Evolutionary conservation across 2,888 invertebrate species (phyloP), one percentile per base, ranked within the genome.

Genomic region (Cotesia congregata): DNA sequence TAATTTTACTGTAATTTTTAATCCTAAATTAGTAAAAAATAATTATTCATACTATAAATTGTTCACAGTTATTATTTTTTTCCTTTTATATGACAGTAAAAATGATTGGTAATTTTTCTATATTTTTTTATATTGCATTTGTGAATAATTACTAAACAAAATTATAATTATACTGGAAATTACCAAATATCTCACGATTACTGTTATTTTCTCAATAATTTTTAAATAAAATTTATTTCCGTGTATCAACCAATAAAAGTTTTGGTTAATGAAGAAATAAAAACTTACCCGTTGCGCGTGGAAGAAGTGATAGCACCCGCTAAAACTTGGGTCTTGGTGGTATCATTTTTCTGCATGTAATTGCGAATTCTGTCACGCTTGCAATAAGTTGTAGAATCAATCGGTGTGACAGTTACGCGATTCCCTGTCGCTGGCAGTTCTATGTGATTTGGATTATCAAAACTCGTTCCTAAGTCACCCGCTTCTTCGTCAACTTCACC

Each of bases 381-480:
- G 90, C 93, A 94, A 83, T 94, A 95, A 4, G 95, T 95, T 15
- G 93, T 93, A 3, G 93, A 92, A 84, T 95, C 94, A 70, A 94
- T 93, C 40, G 86, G 83, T 17, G 83, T 88, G 83, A 82, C 88
- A 83, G 83, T 83, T 79, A 82, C 83, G 83, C 89, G 80, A 89
- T 83, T 50, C 4, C 50, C 84, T 38, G 84, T 80, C 1, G 93
- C 92, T 0, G 94, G 94, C 78, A 94, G 88, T 85, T 94, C 94
- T 80, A 94, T 93, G 80, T 94, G 94, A 86, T 93, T 93, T 0
- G 94, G 93, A 90, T 94, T 94, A 86, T 95, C 94, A 88, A 95
- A 95, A 82, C 94, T 94, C 77, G 94, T 93, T 73, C 92, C 92
- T 90, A 92, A 91, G 90, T 89, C 88, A 15, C 17, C 76, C n/a